phyloP scores from a whole-genome alignment of 2,113 vertebrate genomes.

The Lutjanus erythropterus region DNA sequence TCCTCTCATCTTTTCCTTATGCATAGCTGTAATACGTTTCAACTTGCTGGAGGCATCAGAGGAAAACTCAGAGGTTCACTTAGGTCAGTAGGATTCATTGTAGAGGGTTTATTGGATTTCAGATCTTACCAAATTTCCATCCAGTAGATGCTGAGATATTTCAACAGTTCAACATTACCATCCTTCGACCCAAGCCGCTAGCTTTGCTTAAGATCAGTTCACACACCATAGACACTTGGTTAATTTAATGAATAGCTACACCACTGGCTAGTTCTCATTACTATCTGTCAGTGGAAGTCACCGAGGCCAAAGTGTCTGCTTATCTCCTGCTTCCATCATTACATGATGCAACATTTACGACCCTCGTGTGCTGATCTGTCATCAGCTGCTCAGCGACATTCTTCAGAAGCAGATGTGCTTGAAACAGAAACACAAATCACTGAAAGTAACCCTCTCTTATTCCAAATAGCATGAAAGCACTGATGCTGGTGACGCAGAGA shows the following conservation, averaged over 20 bases:
- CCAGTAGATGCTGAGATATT: not conserved
- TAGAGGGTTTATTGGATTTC: too few species aligned
- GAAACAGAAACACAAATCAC: not conserved
- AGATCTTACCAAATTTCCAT: not conserved
- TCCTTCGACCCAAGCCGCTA: not conserved
- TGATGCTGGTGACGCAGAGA: not conserved
- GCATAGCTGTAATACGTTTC: too few species aligned
- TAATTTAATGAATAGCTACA: not conserved
- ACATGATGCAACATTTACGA: not conserved
- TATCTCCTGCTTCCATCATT: slow-evolving; percentile 1
- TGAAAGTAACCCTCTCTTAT: not conserved
- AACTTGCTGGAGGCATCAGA: too few species aligned
- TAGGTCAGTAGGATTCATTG: too few species aligned
- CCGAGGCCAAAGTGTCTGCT: not conserved
- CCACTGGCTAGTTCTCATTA: not conserved
- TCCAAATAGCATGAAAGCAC: not conserved
- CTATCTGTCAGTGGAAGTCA: not conserved
- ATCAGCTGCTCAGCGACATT: slow-evolving; percentile 25
- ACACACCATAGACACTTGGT: not conserved
- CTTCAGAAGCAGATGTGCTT: slow-evolving; percentile 2
- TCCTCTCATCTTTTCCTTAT: too few species aligned
- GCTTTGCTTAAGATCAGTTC: not conserved
- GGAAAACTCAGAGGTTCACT: too few species aligned
- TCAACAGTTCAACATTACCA: not conserved
- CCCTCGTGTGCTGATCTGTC: not conserved